These are phyloP conservation scores for Lordiphosa clarofinis DNA, from an alignment of 1,140 invertebrate species.

Conservation along the genomic window DNA sequence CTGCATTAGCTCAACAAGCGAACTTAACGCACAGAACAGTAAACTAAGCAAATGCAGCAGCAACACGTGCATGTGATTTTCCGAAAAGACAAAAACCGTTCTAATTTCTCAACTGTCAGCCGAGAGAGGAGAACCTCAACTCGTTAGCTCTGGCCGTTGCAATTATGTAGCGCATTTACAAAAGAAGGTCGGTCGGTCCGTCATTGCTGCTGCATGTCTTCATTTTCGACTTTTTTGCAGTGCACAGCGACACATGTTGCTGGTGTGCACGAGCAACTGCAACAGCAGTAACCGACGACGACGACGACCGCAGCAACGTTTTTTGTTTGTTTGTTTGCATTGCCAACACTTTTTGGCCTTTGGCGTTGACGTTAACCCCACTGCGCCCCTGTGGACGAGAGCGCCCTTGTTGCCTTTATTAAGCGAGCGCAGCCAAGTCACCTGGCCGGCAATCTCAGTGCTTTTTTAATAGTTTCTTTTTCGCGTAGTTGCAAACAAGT, in stretches of 20 bases:
- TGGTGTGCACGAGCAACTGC: slow-evolving; percentile 44
- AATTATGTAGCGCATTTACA: slow-evolving; percentile 72
- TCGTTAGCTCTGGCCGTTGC: slow-evolving; percentile 67
- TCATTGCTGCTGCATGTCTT: slow-evolving; percentile 48
- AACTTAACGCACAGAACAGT: too few species aligned
- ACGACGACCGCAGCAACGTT: slow-evolving; percentile 43
- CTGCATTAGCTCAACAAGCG: slow-evolving; percentile 7
- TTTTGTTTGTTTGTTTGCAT: slow-evolving; percentile 64
- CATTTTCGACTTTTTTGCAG: slow-evolving; percentile 56
- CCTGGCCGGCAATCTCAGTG: slow-evolving; percentile 58
- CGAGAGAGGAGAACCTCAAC: slow-evolving; percentile 50
- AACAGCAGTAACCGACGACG: slow-evolving; percentile 23
- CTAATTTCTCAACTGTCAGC: slow-evolving; percentile 77
- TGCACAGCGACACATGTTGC: slow-evolving; percentile 56
- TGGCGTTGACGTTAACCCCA: slow-evolving; percentile 67
- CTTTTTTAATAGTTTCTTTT: slow-evolving; percentile 53
- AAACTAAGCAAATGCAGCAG: slow-evolving; percentile 5
- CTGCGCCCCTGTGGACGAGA: slow-evolving; percentile 9
- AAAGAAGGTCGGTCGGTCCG: slow-evolving; percentile 60
- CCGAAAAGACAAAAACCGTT: slow-evolving; percentile 64
- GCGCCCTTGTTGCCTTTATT: slow-evolving; percentile 64
- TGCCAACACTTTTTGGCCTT: slow-evolving; percentile 74
- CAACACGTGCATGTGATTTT: slow-evolving; percentile 74
- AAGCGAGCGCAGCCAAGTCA: slow-evolving; percentile 60
- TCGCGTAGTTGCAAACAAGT: slow-evolving; percentile 60